Evolutionary conservation across 1,140 invertebrate species (phyloP), one percentile per base, ranked within the genome.

Genomic region (Procambarus clarkii): DNA sequence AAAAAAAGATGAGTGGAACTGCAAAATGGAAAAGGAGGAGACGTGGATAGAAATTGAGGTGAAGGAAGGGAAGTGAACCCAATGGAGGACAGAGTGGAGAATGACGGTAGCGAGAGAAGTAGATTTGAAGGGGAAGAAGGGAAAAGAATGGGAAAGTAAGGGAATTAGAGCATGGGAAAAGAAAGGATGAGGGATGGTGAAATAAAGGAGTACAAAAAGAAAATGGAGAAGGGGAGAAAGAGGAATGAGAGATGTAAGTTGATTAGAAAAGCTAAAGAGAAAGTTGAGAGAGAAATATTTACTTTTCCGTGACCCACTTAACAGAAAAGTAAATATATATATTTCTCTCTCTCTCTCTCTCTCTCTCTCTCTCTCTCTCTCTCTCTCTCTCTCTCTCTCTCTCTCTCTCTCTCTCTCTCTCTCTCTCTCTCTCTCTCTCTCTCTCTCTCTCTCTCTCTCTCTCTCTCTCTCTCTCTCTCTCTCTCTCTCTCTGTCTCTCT

Each of bases 361-460:
- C 54, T 58, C 54, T 58, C 54, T 58, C 54, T 58, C 54, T 58
- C 54, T 7, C 54, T 58, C 54, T 58, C 34, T 69, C 64, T 69
- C 13, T 69, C 64, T 78, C 18, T 64, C 13, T 18, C 13, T 34
- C 69, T 74, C n/a, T 34, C 69, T 48, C 15, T 79, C 21, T 48
- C 77, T 79, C 77, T 50, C 45, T 79, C 2, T 79, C 44, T 79
- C 44, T 79, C 77, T 79, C 80, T 58, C 24, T n/a, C 15, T 46
- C 18, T 11, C 9, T 13, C 77, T 48, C 8, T 79, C 45, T 79
- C 45, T 46, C 8, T 79, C 54, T 58, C 8, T 21, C 24, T 54
- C 54, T 44, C n/a, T 15, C 18, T 3, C 80, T 54, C 50, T 64
- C 80, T 58, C 9, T n/a, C 54, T 58, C 80, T 5, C 21, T 34